Evolutionary conservation across 2,113 vertebrate species (phyloP).

Genomic region (Oncorhynchus tshawytscha): DNA sequence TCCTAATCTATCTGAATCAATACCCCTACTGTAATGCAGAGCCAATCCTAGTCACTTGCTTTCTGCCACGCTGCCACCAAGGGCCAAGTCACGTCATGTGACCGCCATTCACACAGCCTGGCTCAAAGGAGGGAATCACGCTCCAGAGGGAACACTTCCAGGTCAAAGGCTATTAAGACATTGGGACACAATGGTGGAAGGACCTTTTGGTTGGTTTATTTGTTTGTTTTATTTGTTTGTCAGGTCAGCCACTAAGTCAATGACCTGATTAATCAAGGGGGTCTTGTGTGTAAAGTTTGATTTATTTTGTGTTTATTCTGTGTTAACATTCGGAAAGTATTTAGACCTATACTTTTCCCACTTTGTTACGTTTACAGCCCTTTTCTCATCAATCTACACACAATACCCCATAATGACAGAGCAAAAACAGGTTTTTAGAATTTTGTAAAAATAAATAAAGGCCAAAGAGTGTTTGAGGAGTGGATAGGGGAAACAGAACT

Average conservation of each 20-base stretch:
- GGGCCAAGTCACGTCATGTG: constrained; percentile 66
- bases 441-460: no score
- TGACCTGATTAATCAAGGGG: background rate
- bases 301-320: no score
- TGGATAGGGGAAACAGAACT: constrained; percentile 13
- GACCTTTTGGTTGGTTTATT: background rate
- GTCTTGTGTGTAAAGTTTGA: background rate
- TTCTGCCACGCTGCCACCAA: constrained; percentile 48
- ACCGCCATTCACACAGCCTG: constrained; percentile 52
- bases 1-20: constrained; percentile 62
- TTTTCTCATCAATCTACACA: no score
- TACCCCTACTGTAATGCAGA: constrained; percentile 59
- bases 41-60: constrained; percentile 58
- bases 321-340: background rate
- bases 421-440: no score
- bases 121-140: constrained; percentile 43
- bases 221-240: background rate
- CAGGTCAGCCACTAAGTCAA: background rate
- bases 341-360: no score
- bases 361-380: no score
- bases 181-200: background rate
- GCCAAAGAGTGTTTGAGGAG: background rate
- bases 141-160: constrained; percentile 15
- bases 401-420: no score
- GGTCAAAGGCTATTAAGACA: constrained; percentile 11